Conservation (phyloP, 2,113 vertebrate genomes). For the Cyanistes caeruleus region DNA sequence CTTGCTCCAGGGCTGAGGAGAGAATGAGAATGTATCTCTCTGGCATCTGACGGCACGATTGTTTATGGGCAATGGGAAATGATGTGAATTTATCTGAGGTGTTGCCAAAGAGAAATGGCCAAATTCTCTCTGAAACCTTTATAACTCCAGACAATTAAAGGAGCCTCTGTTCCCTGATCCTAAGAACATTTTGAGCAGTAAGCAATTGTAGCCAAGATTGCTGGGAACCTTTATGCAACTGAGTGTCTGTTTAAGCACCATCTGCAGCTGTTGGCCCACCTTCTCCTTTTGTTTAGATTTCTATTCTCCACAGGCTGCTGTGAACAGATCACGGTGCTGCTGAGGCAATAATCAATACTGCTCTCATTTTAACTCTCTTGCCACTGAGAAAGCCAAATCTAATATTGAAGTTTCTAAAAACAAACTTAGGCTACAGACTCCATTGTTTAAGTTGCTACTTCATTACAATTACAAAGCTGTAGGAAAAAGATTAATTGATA, state of each 20-base stretch:
- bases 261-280: constrained; percentile 33
- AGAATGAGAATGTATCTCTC: background rate
- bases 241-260: background rate
- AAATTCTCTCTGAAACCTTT: background rate
- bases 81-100: background rate
- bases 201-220: background rate
- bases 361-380: background rate
- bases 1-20: background rate
- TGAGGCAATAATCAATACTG: constrained; percentile 13
- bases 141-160: background rate
- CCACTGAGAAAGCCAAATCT: background rate
- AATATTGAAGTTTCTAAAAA: background rate
- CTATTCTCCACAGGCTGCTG: background rate
- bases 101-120: background rate
- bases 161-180: background rate
- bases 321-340: background rate
- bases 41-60: fast-evolving
- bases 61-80: background rate
- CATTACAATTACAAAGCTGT: background rate
- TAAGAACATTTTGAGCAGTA: background rate
- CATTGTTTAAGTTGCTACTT: background rate
- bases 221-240: background rate
- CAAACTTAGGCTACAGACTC: background rate
- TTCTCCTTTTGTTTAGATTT: constrained; percentile 27
- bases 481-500: background rate